These are phyloP conservation scores for Antennarius maculatus DNA, from an alignment of 2,797 vertebrate species.

Conservation along the genomic window DNA sequence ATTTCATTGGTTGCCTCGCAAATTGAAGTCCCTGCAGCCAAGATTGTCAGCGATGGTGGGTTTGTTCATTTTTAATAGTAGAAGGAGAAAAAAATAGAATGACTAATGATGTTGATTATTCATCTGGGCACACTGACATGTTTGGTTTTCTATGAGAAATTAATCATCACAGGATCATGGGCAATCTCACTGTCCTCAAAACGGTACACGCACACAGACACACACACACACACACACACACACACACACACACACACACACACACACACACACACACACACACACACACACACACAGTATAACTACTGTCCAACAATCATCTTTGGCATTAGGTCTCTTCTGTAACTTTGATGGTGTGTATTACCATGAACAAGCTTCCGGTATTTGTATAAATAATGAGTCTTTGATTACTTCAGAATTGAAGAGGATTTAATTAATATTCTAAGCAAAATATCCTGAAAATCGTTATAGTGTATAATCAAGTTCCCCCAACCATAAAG, in stretches of 20 bases:
- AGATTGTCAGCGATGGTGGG: conserved; percentile 55
- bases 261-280: not conserved
- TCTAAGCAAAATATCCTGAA: conserved; percentile 47
- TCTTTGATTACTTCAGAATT: conserved; percentile 69
- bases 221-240: not conserved
- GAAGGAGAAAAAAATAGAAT: conserved; percentile 62
- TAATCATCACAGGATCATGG: conserved; percentile 50
- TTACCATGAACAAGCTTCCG: conserved; percentile 70
- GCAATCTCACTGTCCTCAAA: conserved; percentile 43
- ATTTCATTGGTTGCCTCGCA: conserved; percentile 64
- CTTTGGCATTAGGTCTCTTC: conserved; percentile 64
- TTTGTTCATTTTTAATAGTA: conserved; percentile 74
- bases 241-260: too few relatives aligned
- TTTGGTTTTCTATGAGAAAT: conserved; percentile 61
- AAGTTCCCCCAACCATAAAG: conserved; percentile 38
- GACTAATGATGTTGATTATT: conserved; percentile 73
- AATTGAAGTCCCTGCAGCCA: conserved; percentile 62
- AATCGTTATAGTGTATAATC: conserved; percentile 48
- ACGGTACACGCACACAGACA: conserved; percentile 19
- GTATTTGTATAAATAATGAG: conserved; percentile 75
- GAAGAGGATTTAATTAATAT: conserved; percentile 61
- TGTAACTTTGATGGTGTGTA: conserved; percentile 74
- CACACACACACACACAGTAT: conserved; percentile 10
- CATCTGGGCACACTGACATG: conserved; percentile 55
- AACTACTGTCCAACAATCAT: conserved; percentile 59